Conservation (phyloP, 2,797 vertebrate genomes). For the Anabas testudineus region DNA sequence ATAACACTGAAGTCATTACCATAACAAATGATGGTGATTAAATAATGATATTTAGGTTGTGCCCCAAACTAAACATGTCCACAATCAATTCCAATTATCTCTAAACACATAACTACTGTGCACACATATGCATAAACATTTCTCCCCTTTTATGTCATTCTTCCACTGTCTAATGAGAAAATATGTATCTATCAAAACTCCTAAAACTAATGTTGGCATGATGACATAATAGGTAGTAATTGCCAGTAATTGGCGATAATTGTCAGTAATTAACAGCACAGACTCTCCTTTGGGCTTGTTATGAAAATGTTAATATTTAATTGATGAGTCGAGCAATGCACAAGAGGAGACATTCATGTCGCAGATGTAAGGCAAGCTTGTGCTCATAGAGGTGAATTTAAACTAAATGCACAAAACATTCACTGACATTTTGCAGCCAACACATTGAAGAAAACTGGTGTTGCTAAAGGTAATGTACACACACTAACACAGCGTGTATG, state of each 20-base stretch:
- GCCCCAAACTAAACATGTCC: conserved; percentile 33
- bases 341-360: conserved; percentile 23
- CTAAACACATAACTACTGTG: conserved; percentile 5
- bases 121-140: conserved; percentile 8
- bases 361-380: conserved; percentile 12
- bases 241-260: conserved; percentile 51
- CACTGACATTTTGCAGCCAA: conserved; percentile 1
- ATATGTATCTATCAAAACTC: conserved; percentile 10
- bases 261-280: conserved; percentile 49
- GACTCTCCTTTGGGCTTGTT: conserved; percentile 35
- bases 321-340: conserved; percentile 24
- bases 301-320: conserved; percentile 48
- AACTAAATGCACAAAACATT: conserved; percentile 11
- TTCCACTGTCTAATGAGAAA: conserved; percentile 23
- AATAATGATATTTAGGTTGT: conserved; percentile 40
- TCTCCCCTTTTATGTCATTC: conserved; percentile 4
- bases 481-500: not conserved
- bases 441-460: not conserved
- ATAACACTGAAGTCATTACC: conserved; percentile 6
- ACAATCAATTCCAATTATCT: conserved; percentile 23
- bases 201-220: conserved; percentile 28
- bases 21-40: conserved; percentile 40
- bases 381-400: conserved; percentile 17
- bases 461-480: not conserved
- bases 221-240: conserved; percentile 46